Percentiles rank a stretch among this genome's conserved stretches.
Conservation (phyloP, 2,113 vertebrate species). For the Triplophysa tibetana region DNA sequence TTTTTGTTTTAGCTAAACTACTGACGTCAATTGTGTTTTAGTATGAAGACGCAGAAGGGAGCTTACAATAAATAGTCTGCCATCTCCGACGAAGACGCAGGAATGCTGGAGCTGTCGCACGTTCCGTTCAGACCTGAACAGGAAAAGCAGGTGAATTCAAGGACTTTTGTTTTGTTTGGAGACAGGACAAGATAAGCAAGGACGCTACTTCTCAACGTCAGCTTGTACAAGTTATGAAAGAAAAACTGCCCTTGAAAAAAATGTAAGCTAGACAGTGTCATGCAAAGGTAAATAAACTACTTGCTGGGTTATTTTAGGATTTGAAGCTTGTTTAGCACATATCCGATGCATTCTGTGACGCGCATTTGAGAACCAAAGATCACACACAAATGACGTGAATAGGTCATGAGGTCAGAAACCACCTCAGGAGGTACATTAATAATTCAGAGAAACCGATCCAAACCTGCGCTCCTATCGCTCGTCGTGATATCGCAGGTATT, state of each 20-base stretch:
- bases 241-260: not conserved
- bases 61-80: slow-evolving; percentile 94
- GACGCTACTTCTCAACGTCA: not conserved
- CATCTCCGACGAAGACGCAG: slow-evolving; percentile 83
- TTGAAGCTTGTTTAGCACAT: no score
- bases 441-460: slow-evolving; percentile 3
- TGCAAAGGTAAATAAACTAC: not conserved
- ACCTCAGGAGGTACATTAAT: not conserved
- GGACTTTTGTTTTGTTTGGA: slow-evolving; percentile 3
- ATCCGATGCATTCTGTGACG: no score
- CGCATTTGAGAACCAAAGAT: no score
- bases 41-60: not conserved
- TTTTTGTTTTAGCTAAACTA: not conserved
- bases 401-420: no score
- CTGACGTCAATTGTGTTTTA: not conserved
- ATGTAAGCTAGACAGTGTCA: not conserved
- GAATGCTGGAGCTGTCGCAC: slow-evolving; percentile 82
- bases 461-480: slow-evolving; percentile 79
- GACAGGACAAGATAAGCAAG: slow-evolving; percentile 6
- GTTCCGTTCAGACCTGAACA: slow-evolving; percentile 77
- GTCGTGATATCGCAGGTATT: slow-evolving; percentile 69
- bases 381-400: no score
- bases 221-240: not conserved
- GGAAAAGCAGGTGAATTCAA: slow-evolving; percentile 34
- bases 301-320: no score